Evolutionary conservation across 2,888 invertebrate genomes (phyloP).

Genomic region (Dicyrtomina minuta): DNA sequence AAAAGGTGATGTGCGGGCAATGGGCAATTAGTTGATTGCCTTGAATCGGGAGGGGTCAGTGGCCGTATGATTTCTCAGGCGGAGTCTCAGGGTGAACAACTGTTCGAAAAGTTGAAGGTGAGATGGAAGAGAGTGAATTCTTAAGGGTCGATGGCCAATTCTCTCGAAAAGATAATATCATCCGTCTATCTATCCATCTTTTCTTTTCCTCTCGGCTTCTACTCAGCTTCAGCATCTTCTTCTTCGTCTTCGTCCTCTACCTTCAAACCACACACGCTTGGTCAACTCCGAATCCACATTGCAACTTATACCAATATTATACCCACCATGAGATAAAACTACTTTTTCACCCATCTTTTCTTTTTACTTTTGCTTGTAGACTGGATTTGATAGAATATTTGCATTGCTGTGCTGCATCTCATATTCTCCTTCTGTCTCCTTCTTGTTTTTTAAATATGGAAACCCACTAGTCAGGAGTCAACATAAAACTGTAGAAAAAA

Average conservation of each 20-base stretch:
- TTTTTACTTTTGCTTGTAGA: not conserved
- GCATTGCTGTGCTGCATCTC: too few relatives aligned
- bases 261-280: constrained; percentile 28
- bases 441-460: too few relatives aligned
- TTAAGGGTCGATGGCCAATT: constrained; percentile 46
- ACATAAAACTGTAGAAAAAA: too few relatives aligned
- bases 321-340: not conserved
- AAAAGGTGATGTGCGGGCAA: constrained; percentile 46
- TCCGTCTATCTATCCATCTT: constrained; percentile 18
- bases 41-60: constrained; percentile 53
- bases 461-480: too few relatives aligned
- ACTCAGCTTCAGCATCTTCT: not conserved
- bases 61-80: constrained; percentile 50
- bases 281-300: constrained; percentile 31
- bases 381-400: not conserved
- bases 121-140: constrained; percentile 28
- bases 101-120: constrained; percentile 47
- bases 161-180: constrained; percentile 29
- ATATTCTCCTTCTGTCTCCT: too few relatives aligned
- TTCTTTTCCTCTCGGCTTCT: constrained; percentile 6
- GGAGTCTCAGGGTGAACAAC: constrained; percentile 51
- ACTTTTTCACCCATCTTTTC: too few relatives aligned
- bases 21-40: constrained; percentile 51
- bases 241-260: constrained; percentile 15
- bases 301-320: not conserved